Evolutionary conservation across 2,797 vertebrate genomes (phyloP), one percentile per base, ranked within the genome.

Genomic region (Alouatta caraya): DNA sequence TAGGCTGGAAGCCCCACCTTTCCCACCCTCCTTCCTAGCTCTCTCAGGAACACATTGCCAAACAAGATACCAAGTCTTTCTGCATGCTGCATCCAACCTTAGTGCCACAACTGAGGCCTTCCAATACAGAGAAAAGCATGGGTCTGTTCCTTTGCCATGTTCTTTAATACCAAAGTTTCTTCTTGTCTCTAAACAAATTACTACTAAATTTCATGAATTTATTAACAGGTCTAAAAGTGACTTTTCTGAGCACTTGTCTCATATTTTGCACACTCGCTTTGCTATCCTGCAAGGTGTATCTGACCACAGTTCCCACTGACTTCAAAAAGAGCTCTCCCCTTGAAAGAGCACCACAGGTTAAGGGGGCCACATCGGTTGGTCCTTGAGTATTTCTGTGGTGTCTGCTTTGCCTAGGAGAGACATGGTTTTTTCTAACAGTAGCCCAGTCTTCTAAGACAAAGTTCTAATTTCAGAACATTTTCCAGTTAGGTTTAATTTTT

Each of bases 401-500:
- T 76, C 21, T 15, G 14, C 64, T 96, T 78, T 94, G 70, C 82
- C 80, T 46, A 81, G 37, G 57, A 93, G 39, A 73, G 21, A 52
- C 7, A n/a, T 67, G 76, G 57, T 94, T 93, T 75, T 61, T 97
- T 78, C 64, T 55, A 21, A 91, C 5, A 64, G 75, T 30, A 70
- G 33, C 8, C 50, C 3, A 26, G 22, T 79, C 57, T 94, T 93
- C 48, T 22, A 82, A 94, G 37, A 50, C 46, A 90, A 90, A 52
- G 48, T 73, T 84, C 42, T 82, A 94, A 94, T 88, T 93, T 90
- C 64, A 48, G 26, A 78, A 73, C 64, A 91, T 30, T 92, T 28
- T 37, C 50, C 19, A 57, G 61, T 90, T 48, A 84, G 22, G 5
- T 90, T 97, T 90, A 89, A 81, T 90, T 95, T 96, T 96, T 87